Evolutionary conservation across 1,140 invertebrate genomes (phyloP).

Genomic region (Ruditapes philippinarum): DNA sequence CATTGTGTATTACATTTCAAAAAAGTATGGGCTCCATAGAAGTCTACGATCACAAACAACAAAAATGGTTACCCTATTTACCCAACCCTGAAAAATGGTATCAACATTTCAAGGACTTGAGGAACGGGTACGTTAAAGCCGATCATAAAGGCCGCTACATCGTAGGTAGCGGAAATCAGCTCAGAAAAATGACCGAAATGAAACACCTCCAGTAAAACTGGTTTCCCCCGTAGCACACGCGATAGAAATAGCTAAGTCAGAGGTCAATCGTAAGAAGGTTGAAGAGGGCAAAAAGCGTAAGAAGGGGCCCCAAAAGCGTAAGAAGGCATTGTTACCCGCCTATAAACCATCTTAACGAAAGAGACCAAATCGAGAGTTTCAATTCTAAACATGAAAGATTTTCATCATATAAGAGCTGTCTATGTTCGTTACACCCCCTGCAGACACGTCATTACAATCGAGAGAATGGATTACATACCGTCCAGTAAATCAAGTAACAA

Average conservation of each 20-base stretch:
- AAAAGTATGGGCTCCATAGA: constrained; percentile 57
- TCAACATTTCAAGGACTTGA: constrained; percentile 43
- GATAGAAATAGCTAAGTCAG: constrained; percentile 49
- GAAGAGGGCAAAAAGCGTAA: background rate
- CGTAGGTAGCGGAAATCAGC: constrained; percentile 9
- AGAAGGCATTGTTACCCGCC: too few species aligned
- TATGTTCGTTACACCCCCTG: too few species aligned
- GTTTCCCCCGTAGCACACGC: constrained; percentile 48
- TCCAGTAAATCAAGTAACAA: too few species aligned
- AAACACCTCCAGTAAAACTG: constrained; percentile 13
- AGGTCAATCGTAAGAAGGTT: background rate
- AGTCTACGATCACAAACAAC: constrained; percentile 30
- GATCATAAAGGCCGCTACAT: constrained; percentile 36
- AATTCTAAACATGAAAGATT: too few species aligned
- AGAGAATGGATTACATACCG: too few species aligned
- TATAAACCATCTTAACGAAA: too few species aligned
- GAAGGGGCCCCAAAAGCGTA: too few species aligned
- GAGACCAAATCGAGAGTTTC: too few species aligned
- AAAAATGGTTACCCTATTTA: constrained; percentile 56
- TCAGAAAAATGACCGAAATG: background rate
- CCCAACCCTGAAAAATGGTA: constrained; percentile 44
- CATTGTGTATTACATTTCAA: background rate
- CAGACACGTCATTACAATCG: too few species aligned
- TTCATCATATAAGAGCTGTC: too few species aligned
- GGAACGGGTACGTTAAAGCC: background rate